Base-by-base conservation (phyloP, 2,113 vertebrate species). In the Pterocles burchelli region DNA sequence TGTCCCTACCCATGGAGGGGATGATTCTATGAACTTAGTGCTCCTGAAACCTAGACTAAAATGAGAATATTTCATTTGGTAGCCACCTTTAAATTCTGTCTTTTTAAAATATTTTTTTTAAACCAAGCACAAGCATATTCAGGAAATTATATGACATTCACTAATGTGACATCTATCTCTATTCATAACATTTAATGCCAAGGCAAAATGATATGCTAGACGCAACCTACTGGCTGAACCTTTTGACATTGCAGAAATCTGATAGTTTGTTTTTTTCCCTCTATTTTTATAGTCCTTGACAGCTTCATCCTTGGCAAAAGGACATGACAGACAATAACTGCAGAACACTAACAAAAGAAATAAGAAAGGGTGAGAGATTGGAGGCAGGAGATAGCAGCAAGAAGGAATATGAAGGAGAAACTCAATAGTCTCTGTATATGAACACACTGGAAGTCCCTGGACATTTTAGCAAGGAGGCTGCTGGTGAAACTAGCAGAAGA, bases 281-380 rank as follows among this genome's bases (percentile, higher is more conserved):
- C 93, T 98, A 65, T 97, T 97, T 97, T 97, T 95, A 81, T 96
- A 96, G 93, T 95, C 95, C 71, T 80, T 49, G 68, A 58, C 90
- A 90, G 84, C 72, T 95, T 96, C 92, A 67, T 68, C 93, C 93
- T 91, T 94, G 62, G 91, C 63, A 88, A 97, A 91, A 82, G 65
- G 91, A 93, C 85, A 80, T 63, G 85, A 94, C 83, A 65, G 66
- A 90, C 66, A 89, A 71, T 79, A 94, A 83, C 67, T 74, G 55
- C 90, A 88, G 45, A 51, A 88, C 59, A 85, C 52, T 94, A 82
- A 93, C 75, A 79, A 90, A 92, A 90, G 93, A 89, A 94, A 94
- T 14, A 65, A 72, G 61, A 86, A 66, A 86, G 68, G 66, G 15
- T 22, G 48, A 85, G 67, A 82, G 33, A 89, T 71, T 70, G 86